phyloP scores from a whole-genome alignment of 1,140 invertebrate genomes.

The Pseudoatta argentina region DNA sequence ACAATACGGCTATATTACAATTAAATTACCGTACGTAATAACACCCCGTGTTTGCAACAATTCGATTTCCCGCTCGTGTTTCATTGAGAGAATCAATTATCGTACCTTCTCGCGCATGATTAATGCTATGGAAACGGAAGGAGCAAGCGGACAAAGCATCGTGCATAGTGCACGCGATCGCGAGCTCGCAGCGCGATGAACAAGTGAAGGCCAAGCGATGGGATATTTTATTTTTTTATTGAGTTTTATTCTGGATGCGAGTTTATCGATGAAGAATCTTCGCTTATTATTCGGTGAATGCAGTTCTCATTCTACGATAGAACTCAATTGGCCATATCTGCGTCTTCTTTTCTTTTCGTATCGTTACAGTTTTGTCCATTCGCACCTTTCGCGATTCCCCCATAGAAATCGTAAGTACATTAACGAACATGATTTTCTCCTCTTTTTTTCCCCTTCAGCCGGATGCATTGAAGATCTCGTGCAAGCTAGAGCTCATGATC shows the following conservation, averaged over 20 bases:
- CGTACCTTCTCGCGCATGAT: slow-evolving; percentile 27
- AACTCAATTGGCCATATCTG: background rate
- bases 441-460: slow-evolving; percentile 28
- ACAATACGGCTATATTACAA: slow-evolving; percentile 78
- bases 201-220: slow-evolving; percentile 32
- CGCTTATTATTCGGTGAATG: background rate
- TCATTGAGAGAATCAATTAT: background rate
- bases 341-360: background rate
- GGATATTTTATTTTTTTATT: background rate
- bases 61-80: slow-evolving; percentile 22
- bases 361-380: slow-evolving; percentile 23
- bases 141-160: slow-evolving; percentile 45
- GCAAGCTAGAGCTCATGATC: slow-evolving; percentile 32
- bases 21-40: slow-evolving; percentile 72
- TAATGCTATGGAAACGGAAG: slow-evolving; percentile 47
- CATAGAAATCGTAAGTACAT: slow-evolving; percentile 33
- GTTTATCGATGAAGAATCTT: background rate
- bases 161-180: background rate
- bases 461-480: background rate
- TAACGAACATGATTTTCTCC: slow-evolving; percentile 34
- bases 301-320: background rate
- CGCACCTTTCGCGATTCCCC: slow-evolving; percentile 14
- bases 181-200: slow-evolving; percentile 4
- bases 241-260: background rate
- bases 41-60: slow-evolving; percentile 49